Evolutionary conservation across 2,797 vertebrate genomes (phyloP).

Genomic region (Ibycter americanus): DNA sequence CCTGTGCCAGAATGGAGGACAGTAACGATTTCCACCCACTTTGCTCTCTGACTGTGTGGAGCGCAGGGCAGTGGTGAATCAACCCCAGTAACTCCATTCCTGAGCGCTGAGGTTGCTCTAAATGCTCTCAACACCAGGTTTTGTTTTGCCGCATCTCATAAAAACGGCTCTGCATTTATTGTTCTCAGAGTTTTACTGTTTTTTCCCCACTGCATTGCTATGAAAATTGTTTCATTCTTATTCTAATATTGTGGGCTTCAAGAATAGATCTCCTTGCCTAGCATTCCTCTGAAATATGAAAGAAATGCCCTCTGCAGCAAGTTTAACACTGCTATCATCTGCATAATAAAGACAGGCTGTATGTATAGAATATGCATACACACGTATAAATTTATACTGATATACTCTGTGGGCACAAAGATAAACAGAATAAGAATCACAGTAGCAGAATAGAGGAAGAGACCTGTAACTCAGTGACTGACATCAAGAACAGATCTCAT

Average conservation of each 20-base stretch:
- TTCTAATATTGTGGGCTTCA: slow-evolving; percentile 18
- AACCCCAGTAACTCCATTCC: not conserved
- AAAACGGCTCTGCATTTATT: not conserved
- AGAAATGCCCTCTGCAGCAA: slow-evolving; percentile 14
- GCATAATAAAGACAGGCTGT: slow-evolving; percentile 62
- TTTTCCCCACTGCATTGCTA: not conserved
- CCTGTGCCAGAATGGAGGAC: not conserved
- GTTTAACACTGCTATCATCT: slow-evolving; percentile 39
- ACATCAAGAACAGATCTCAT: slow-evolving; percentile 50
- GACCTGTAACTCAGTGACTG: slow-evolving; percentile 16
- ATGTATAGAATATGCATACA: slow-evolving; percentile 34
- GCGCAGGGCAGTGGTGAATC: not conserved
- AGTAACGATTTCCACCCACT: not conserved
- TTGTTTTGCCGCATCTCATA: not conserved
- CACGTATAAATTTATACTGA: slow-evolving; percentile 40
- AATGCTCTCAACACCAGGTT: not conserved
- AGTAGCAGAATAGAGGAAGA: not conserved
- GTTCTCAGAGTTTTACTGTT: slow-evolving; percentile 7
- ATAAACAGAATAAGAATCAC: slow-evolving; percentile 39
- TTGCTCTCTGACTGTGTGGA: not conserved
- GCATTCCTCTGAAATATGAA: slow-evolving; percentile 26
- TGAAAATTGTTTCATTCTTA: slow-evolving; percentile 37
- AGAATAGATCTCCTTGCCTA: slow-evolving; percentile 24
- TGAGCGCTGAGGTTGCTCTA: not conserved
- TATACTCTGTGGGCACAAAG: not conserved